Evolutionary conservation across 2,797 vertebrate species (phyloP).

Genomic region (Poeciliopsis infans): DNA sequence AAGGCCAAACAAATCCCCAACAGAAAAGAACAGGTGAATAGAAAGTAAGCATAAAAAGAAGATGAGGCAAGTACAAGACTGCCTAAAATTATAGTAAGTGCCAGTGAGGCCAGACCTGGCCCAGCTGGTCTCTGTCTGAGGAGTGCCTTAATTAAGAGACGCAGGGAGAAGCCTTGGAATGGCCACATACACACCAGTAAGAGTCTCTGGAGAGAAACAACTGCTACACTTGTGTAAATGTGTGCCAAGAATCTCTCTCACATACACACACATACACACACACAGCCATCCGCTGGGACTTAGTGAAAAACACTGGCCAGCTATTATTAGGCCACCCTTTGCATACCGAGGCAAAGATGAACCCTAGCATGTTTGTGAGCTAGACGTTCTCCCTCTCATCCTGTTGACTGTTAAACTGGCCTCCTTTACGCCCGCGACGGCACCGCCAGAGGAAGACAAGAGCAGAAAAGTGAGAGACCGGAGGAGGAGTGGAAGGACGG

Average conservation of each 20-base stretch:
- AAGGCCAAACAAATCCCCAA: not conserved
- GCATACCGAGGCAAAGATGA: slow-evolving; percentile 68
- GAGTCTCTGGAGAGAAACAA: slow-evolving; percentile 71
- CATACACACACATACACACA: not conserved
- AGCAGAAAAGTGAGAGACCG: slow-evolving; percentile 5
- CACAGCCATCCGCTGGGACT: slow-evolving; percentile 66
- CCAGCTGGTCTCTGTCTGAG: slow-evolving; percentile 79
- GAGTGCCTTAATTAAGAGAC: slow-evolving; percentile 80
- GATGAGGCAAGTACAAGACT: slow-evolving; percentile 27
- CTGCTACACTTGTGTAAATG: slow-evolving; percentile 64
- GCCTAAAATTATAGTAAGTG: slow-evolving; percentile 64
- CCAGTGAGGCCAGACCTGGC: slow-evolving; percentile 71
- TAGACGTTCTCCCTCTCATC: slow-evolving; percentile 43
- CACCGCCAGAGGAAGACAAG: slow-evolving; percentile 14
- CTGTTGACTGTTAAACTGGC: slow-evolving; percentile 72
- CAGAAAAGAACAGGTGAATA: slow-evolving; percentile 8
- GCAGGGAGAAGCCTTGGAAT: slow-evolving; percentile 67
- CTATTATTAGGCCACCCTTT: slow-evolving; percentile 81
- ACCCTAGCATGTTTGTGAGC: slow-evolving; percentile 52
- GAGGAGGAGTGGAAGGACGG: slow-evolving; percentile 14
- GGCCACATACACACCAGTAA: slow-evolving; percentile 65
- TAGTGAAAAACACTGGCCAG: slow-evolving; percentile 73
- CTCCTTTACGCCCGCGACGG: not conserved
- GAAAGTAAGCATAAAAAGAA: slow-evolving; percentile 3
- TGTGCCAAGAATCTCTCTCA: slow-evolving; percentile 58